These are phyloP conservation scores for Pseudolaguvia tuberculata DNA, from an alignment of 2,113 vertebrate genomes.

Conservation along the genomic window DNA sequence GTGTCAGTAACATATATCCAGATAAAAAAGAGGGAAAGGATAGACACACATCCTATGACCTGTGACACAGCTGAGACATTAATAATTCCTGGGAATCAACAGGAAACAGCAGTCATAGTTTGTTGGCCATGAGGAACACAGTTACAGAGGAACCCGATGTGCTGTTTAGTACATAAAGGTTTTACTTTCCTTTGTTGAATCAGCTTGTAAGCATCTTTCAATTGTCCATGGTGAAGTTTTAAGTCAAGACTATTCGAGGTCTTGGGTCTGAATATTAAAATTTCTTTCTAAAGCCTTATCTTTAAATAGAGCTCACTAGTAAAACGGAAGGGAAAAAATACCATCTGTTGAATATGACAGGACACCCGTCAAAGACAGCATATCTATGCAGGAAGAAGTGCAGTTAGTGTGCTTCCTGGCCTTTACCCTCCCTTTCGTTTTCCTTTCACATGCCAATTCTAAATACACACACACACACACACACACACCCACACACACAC, in stretches of 20 bases:
- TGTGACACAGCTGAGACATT: slow-evolving; percentile 46
- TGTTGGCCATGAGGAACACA: slow-evolving; percentile 10
- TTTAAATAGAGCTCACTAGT: slow-evolving; percentile 11
- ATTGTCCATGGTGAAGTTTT: not conserved
- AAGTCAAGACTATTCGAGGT: not conserved
- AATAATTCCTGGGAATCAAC: slow-evolving; percentile 48
- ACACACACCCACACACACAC: not conserved
- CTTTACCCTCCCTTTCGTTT: slow-evolving; percentile 9
- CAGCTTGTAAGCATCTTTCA: not conserved
- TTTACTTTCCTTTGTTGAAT: not conserved
- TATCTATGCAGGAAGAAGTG: slow-evolving; percentile 33
- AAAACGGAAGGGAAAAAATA: slow-evolving; percentile 1
- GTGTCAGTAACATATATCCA: slow-evolving; percentile 37
- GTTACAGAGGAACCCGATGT: no score
- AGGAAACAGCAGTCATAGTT: slow-evolving; percentile 49
- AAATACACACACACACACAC: not conserved
- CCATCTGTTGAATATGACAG: slow-evolving; percentile 18
- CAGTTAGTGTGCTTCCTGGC: slow-evolving; percentile 35
- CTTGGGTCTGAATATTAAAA: not conserved
- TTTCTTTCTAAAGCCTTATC: not conserved
- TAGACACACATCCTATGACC: slow-evolving; percentile 67
- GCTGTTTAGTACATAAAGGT: not conserved
- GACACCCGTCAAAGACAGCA: slow-evolving; percentile 10
- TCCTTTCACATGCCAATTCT: slow-evolving; percentile 3
- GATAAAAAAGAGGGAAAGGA: slow-evolving; percentile 52